These are phyloP conservation scores for Mastacembelus armatus DNA, from an alignment of 2,797 vertebrate genomes.

Conservation along the genomic window DNA sequence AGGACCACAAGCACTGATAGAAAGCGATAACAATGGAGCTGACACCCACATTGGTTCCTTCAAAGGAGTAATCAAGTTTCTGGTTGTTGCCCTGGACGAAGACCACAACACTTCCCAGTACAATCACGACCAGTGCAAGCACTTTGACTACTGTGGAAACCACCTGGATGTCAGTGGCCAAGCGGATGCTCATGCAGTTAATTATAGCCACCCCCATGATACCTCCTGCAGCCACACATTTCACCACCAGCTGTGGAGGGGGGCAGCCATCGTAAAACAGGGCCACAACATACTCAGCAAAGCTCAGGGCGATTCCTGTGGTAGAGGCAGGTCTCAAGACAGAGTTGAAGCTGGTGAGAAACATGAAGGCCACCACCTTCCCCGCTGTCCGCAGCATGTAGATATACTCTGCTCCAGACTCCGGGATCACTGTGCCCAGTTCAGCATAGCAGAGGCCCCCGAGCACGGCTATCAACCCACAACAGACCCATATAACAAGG, in stretches of 20 bases:
- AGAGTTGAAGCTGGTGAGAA: slow-evolving; percentile 79
- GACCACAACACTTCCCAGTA: slow-evolving; percentile 78
- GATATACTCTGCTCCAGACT: slow-evolving; percentile 89
- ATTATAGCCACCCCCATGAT: slow-evolving; percentile 82
- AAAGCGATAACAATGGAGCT: slow-evolving; percentile 84
- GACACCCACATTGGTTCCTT: slow-evolving; percentile 74
- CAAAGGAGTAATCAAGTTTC: slow-evolving; percentile 83
- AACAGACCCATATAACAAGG: slow-evolving; percentile 84
- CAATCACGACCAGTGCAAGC: slow-evolving; percentile 81
- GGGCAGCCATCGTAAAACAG: slow-evolving; percentile 83
- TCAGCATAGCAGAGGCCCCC: slow-evolving; percentile 88
- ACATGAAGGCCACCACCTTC: slow-evolving; percentile 85
- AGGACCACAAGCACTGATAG: slow-evolving; percentile 92
- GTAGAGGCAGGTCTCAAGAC: slow-evolving; percentile 85
- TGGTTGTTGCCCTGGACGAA: slow-evolving; percentile 79
- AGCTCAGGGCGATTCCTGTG: slow-evolving; percentile 84
- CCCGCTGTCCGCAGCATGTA: slow-evolving; percentile 88
- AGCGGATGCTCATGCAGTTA: slow-evolving; percentile 85
- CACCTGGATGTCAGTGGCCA: slow-evolving; percentile 83
- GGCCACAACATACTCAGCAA: slow-evolving; percentile 82
- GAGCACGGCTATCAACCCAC: slow-evolving; percentile 83
- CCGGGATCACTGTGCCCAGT: slow-evolving; percentile 87
- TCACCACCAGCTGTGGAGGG: slow-evolving; percentile 70
- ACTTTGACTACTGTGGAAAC: slow-evolving; percentile 82
- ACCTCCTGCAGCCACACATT: slow-evolving; percentile 79